phyloP scores from a whole-genome alignment of 2,113 vertebrate genomes.

The Chlorodrepanis virens region DNA sequence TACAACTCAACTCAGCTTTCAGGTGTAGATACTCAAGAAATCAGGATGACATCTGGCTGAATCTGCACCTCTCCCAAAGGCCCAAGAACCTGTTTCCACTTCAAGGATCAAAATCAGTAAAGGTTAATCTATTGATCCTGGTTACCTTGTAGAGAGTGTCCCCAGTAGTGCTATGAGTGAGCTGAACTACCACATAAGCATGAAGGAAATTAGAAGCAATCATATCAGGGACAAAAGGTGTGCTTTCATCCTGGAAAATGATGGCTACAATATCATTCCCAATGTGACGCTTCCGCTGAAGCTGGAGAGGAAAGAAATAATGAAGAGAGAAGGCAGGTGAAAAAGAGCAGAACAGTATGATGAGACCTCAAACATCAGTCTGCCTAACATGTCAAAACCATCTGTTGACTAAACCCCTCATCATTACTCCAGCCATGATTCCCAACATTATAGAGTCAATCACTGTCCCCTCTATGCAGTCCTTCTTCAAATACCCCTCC shows the following conservation, averaged over 20 bases:
- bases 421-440: not conserved
- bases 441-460: not conserved
- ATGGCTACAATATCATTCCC: conserved; percentile 91
- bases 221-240: conserved; percentile 85
- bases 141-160: conserved; percentile 71
- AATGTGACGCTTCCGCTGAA: conserved; percentile 91
- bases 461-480: not conserved
- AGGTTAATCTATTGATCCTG: not conserved
- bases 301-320: conserved; percentile 61
- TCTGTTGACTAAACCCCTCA: not conserved
- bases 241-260: conserved; percentile 87
- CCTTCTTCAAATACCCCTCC: not conserved
- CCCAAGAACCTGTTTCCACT: not conserved
- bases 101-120: not conserved
- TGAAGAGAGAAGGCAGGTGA: not conserved
- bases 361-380: not conserved
- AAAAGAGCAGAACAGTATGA: not conserved
- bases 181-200: conserved; percentile 85
- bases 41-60: not conserved
- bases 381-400: not conserved
- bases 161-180: conserved; percentile 59
- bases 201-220: conserved; percentile 91
- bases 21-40: not conserved
- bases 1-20: not conserved
- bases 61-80: not conserved